Conservation (phyloP, 2,797 vertebrate genomes). For the Peromyscus melanophrys region DNA sequence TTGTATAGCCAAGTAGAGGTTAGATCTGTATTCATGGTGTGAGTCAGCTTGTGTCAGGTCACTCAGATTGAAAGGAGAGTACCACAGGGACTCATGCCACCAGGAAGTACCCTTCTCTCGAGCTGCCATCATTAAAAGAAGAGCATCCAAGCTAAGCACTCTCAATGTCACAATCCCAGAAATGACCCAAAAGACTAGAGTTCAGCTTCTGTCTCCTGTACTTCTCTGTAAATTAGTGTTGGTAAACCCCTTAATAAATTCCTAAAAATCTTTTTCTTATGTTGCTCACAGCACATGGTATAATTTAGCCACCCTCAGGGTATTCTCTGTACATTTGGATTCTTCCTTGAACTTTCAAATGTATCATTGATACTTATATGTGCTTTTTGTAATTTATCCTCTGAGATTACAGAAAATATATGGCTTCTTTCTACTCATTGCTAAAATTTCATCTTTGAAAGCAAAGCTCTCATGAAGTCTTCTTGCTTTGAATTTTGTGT, state of each 20-base stretch:
- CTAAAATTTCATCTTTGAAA: background rate
- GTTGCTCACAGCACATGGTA: background rate
- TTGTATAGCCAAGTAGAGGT: background rate
- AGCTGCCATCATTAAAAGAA: background rate
- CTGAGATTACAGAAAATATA: background rate
- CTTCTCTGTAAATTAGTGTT: background rate
- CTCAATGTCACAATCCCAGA: background rate
- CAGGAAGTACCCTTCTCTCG: background rate
- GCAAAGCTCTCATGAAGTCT: background rate
- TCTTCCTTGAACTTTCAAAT: background rate
- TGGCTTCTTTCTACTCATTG: background rate
- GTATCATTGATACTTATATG: background rate
- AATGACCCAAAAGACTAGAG: background rate
- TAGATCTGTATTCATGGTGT: constrained; percentile 60
- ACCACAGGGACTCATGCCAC: background rate
- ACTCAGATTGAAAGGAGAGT: background rate
- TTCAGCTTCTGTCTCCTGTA: background rate
- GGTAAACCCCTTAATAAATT: background rate
- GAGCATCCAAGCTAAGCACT: background rate
- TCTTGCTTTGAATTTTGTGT: background rate
- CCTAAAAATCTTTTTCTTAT: background rate
- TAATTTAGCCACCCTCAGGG: background rate
- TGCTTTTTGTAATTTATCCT: background rate
- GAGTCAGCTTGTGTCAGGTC: background rate
- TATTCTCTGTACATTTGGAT: background rate